phyloP scores from a whole-genome alignment of 2,797 vertebrate species.

The Anomalospiza imberbis region DNA sequence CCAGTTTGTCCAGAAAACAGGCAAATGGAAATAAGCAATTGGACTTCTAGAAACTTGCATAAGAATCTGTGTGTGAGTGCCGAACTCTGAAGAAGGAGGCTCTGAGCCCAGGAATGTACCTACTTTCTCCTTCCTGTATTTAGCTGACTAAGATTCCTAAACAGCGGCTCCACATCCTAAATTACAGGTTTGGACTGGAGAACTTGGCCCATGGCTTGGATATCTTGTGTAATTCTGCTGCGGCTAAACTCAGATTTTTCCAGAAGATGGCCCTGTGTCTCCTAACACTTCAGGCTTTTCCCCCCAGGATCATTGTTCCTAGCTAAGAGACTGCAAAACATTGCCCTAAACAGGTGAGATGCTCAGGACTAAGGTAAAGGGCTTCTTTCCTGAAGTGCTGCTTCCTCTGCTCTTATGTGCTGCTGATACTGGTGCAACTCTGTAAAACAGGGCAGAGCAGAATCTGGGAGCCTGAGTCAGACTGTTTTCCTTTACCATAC shows the following conservation, averaged over 20 bases:
- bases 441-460: not conserved
- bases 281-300: not conserved
- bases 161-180: conserved; percentile 41
- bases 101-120: conserved; percentile 47
- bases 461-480: not conserved
- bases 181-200: conserved; percentile 54
- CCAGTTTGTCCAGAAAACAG: conserved; percentile 25
- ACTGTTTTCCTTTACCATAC: not conserved
- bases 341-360: not conserved
- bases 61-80: conserved; percentile 21
- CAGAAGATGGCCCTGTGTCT: not conserved
- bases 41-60: conserved; percentile 38
- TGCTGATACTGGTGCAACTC: not conserved
- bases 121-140: conserved; percentile 59
- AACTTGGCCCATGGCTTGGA: not conserved
- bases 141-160: conserved; percentile 65
- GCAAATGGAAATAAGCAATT: conserved; percentile 34
- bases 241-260: conserved; percentile 16
- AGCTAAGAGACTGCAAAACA: not conserved
- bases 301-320: not conserved
- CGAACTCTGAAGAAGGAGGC: conserved; percentile 15
- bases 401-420: not conserved
- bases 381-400: not conserved
- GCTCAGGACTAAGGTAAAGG: not conserved
- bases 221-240: conserved; percentile 12